Conservation (phyloP, 2,888 invertebrate species). For the Hemistola chrysoprasaria region DNA sequence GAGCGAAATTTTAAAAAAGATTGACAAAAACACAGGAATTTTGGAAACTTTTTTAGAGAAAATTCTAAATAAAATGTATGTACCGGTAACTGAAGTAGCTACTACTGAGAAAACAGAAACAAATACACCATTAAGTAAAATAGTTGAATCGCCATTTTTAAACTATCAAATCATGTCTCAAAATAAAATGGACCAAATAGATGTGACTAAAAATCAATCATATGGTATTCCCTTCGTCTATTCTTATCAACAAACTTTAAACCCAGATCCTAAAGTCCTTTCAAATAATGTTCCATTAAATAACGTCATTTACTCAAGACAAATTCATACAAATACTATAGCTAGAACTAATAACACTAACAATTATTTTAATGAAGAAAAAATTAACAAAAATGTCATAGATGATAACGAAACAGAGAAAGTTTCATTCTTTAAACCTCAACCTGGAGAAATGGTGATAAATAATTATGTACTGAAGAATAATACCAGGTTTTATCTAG, state of each 20-base stretch:
- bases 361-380: too few relatives aligned
- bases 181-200: too few relatives aligned
- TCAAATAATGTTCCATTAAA: too few relatives aligned
- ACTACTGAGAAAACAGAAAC: background rate
- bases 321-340: too few relatives aligned
- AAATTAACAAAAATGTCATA: too few relatives aligned
- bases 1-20: slow-evolving; percentile 56
- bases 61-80: slow-evolving; percentile 39
- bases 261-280: too few relatives aligned
- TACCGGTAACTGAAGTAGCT: background rate
- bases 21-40: slow-evolving; percentile 59
- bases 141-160: too few relatives aligned
- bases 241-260: slow-evolving; percentile 41
- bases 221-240: slow-evolving; percentile 48
- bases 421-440: slow-evolving; percentile 1
- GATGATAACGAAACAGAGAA: too few relatives aligned
- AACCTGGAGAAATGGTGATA: slow-evolving; percentile 10
- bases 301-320: too few relatives aligned
- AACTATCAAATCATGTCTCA: too few relatives aligned
- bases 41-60: slow-evolving; percentile 54
- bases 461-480: slow-evolving; percentile 22
- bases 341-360: too few relatives aligned
- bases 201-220: slow-evolving; percentile 23
- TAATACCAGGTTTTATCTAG: slow-evolving; percentile 44
- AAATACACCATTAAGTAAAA: too few relatives aligned